These are phyloP conservation scores for Equus przewalskii DNA, from an alignment of 2,113 vertebrate genomes.

Conservation along the genomic window DNA sequence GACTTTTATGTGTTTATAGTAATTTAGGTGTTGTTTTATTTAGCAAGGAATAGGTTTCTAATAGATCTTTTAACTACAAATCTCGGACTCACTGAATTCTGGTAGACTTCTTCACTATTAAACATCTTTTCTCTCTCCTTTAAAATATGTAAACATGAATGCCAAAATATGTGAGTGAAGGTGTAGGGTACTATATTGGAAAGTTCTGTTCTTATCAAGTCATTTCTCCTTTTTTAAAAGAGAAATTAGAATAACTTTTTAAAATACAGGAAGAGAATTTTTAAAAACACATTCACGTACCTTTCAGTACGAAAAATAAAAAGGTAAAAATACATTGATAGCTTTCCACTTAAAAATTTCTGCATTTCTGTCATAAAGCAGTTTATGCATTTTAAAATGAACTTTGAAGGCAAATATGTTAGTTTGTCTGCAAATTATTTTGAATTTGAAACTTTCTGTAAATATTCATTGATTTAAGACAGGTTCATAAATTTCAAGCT, in stretches of 20 bases:
- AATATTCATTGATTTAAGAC: conserved; percentile 34
- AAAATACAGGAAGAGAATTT: background rate
- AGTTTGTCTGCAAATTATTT: conserved; percentile 55
- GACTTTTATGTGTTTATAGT: conserved; percentile 33
- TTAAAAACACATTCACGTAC: background rate
- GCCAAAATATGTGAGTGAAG: background rate
- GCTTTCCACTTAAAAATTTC: background rate
- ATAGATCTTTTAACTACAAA: background rate
- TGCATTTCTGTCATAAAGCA: background rate
- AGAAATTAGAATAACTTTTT: background rate
- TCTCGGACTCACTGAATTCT: background rate
- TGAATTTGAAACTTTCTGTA: conserved; percentile 34
- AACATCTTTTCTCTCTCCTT: conserved; percentile 19
- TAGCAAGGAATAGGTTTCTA: background rate
- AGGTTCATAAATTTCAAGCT: conserved; percentile 38
- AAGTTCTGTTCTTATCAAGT: background rate
- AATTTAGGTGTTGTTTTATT: conserved; percentile 37
- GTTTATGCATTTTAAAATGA: conserved; percentile 40
- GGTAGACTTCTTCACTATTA: background rate
- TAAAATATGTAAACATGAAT: conserved; percentile 26
- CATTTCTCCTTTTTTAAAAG: background rate
- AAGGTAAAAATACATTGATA: conserved; percentile 7
- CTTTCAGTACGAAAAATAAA: conserved; percentile 43
- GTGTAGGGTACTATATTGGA: background rate
- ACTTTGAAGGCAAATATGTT: background rate